These are phyloP conservation scores for Laspeyria flexula DNA, from an alignment of 2,888 invertebrate genomes.

Conservation along the genomic window DNA sequence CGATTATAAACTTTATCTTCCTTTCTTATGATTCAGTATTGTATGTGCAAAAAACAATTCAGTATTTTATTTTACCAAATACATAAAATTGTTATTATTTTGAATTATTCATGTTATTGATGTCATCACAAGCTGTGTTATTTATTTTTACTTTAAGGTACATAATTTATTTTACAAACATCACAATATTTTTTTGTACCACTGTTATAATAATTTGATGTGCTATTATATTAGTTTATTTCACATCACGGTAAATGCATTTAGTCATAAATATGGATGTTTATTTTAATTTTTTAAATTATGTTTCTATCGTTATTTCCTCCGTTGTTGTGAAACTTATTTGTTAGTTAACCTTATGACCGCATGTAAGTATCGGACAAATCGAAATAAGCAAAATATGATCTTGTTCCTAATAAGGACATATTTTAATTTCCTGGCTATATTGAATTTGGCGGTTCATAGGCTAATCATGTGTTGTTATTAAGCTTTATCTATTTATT, in stretches of 20 bases:
- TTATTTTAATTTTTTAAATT: slow-evolving; percentile 4
- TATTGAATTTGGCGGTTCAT: too few species aligned
- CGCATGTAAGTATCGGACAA: too few species aligned
- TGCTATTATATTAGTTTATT: slow-evolving; percentile 20
- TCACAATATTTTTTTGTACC: slow-evolving; percentile 13
- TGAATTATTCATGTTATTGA: too few species aligned
- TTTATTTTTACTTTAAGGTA: too few species aligned
- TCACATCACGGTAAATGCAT: slow-evolving; percentile 31
- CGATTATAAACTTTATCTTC: slow-evolving; percentile 17
- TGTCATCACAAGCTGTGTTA: too few species aligned
- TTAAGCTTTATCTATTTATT: slow-evolving; percentile 29
- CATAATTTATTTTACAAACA: slow-evolving; percentile 7
- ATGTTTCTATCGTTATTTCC: slow-evolving; percentile 8
- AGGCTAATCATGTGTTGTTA: slow-evolving; percentile 30
- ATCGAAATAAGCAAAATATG: too few species aligned
- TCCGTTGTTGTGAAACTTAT: slow-evolving; percentile 33
- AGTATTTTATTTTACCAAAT: slow-evolving; percentile 30
- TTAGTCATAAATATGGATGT: slow-evolving; percentile 4
- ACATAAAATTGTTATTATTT: slow-evolving; percentile 2
- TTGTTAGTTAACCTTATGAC: slow-evolving; percentile 15
- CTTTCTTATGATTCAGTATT: slow-evolving; percentile 29
- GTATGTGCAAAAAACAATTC: slow-evolving; percentile 31
- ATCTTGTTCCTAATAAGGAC: too few species aligned
- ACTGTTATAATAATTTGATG: too few species aligned
- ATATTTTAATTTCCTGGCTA: too few species aligned